Evolutionary conservation across 1,140 invertebrate species (phyloP), one percentile per base, ranked within the genome.

Genomic region (Zelostemma sp.): DNA sequence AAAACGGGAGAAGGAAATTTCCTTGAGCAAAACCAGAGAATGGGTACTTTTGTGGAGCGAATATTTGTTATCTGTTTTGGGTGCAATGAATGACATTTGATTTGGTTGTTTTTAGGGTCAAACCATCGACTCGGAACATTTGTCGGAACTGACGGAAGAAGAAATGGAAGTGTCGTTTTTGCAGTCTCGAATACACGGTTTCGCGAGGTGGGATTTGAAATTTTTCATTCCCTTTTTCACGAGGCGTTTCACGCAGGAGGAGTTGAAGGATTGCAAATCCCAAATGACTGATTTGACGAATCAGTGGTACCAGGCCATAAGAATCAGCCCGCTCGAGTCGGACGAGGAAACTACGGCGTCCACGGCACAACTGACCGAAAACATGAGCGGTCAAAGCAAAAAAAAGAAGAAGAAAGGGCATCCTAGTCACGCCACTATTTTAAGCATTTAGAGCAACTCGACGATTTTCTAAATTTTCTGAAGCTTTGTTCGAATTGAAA

Each of bases 171-270:
- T 93, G 41, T 87, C 89, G 80, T 88, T 88, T 81, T 68, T 88
- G 60, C 89, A 90, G 53, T 88, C 92, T 15, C 85, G 92, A 60
- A 88, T 91, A 77, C 88, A 91, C 83, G 91, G 96, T 17, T 98
- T 99, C 84, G 93, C 95, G 0, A 91, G 92, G 66, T 90, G 95
- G 77, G 96, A 99, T 85, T 88, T 95, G 46, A 96, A 96, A 79
- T 98, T 97, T 86, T 91, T 99, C 51, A 95, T 94, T 67, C 97
- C 97, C 3, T 97, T 98, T 81, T 98, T 99, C 80, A 98, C 96
- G 0, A 87, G 96, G 62, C 88, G 95, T 65, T 97, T 98, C 76
- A 98, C 96, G 16, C 95, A 97, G 82, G 87, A 97, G 90, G 96
- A 98, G 87, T 82, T 98, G 43, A 95, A 95, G 78, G 96, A 97